phyloP scores from a whole-genome alignment of 2,113 vertebrate genomes.

The Protobothrops flavoviridis region DNA sequence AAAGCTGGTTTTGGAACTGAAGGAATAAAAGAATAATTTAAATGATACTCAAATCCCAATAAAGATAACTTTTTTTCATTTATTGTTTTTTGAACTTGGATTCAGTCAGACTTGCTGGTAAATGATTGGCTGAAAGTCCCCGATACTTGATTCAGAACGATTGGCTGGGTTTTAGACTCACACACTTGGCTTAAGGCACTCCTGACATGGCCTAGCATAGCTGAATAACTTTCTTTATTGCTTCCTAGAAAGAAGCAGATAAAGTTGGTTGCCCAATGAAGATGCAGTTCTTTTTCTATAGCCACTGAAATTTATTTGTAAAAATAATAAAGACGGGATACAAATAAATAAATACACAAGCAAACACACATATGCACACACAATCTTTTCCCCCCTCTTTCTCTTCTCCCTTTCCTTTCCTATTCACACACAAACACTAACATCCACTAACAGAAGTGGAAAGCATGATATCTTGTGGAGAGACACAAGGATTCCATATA shows the following conservation, averaged over 20 bases:
- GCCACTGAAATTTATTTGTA: background rate
- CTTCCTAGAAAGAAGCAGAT: background rate
- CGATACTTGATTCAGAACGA: background rate
- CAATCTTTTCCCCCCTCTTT: background rate
- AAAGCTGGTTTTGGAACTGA: slow-evolving; percentile 23
- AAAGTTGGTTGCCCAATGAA: background rate
- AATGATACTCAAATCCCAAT: slow-evolving; percentile 4
- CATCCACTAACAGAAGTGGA: background rate
- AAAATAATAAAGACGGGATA: background rate
- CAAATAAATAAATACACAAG: too few species aligned
- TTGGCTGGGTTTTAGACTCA: background rate
- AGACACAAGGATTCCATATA: background rate
- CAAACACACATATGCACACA: background rate
- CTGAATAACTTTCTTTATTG: background rate
- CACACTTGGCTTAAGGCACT: background rate
- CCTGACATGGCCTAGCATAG: background rate
- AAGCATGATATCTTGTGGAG: background rate
- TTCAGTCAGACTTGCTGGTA: background rate
- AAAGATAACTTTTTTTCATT: background rate
- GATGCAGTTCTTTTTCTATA: background rate
- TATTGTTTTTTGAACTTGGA: slow-evolving; percentile 14
- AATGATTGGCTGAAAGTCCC: background rate
- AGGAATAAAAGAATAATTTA: background rate
- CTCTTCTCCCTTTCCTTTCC: background rate
- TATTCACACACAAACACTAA: background rate